Base-by-base conservation (phyloP, 2,797 vertebrate species). In the Gymnocypris eckloni region DNA sequence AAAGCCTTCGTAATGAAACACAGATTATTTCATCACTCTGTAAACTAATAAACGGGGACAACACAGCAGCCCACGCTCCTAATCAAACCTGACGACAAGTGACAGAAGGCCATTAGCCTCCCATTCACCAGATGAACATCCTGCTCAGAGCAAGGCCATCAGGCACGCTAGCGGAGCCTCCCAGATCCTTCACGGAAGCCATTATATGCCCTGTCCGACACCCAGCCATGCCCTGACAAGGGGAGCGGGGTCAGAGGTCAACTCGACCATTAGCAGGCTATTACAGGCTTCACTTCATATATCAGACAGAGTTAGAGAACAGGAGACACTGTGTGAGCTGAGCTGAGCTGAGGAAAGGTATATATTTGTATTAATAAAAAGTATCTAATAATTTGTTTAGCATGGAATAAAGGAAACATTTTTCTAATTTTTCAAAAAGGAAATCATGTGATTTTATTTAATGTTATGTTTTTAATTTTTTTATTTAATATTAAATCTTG, bases 51-150 rank as follows among this genome's bases (percentile, higher is more conserved):
- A 93, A 91, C 88, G 8, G 89, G 83, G 92, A 94, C 92, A 94
- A 95, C 92, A 91, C 67, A 72, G 90, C 90, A 86, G 91, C 93
- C 94, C 90, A 86, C 87, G 76, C 70, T 82, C 83, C 83, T 91
- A 94, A 94, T 95, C 94, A 92, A 93, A 95, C 92, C 94, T 95
- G 95, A 95, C 88, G 94, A 91, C 93, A 94, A 91, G 92, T 96
- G 94, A 94, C 93, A 96, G 93, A 91, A 84, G 84, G 77, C 93
- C 92, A 94, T 95, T 95, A 94, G 93, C 89, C 88, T n/a, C 52
- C 64, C 45, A 69, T 94, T 91, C 88, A 93, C 87, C 92, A 93
- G 94, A 94, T 94, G 92, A 95, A 93, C 92, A 88, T 95, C 95
- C 91, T 89, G 93, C 92, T 93, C 93, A 77, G 88, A 89, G 89